Conservation (phyloP, 2,113 vertebrate species). For the Fregata magnificens region DNA sequence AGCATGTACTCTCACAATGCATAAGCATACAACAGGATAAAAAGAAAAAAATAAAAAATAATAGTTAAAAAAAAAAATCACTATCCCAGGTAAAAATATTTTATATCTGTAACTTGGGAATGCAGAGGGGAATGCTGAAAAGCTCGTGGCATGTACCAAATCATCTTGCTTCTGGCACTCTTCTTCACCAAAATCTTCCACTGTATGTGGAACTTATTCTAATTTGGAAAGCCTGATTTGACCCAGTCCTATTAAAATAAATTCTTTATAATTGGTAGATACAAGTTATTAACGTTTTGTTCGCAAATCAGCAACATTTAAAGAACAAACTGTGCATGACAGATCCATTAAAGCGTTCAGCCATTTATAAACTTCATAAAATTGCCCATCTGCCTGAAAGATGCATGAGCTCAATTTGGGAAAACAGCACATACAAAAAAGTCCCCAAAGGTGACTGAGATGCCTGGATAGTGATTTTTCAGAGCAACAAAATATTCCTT, state of each 20-base stretch:
- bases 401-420: not conserved
- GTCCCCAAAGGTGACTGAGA: not conserved
- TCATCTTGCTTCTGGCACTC: not conserved
- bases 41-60: not conserved
- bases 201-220: not conserved
- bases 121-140: not conserved
- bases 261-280: not conserved
- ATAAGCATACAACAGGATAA: not conserved
- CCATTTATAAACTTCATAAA: not conserved
- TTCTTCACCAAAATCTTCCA: not conserved
- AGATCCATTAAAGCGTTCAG: not conserved
- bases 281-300: not conserved
- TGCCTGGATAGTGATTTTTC: not conserved
- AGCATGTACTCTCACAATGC: not conserved
- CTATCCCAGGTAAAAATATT: not conserved
- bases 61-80: no score
- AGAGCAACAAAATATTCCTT: not conserved
- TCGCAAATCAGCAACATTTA: not conserved
- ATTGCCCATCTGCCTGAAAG: conserved; percentile 13
- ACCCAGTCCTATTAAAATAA: not conserved
- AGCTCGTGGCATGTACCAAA: not conserved
- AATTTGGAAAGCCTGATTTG: not conserved
- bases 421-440: not conserved
- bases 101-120: not conserved
- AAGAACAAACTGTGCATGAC: not conserved